Conservation (phyloP, 2,797 vertebrate species). For the Eulemur mongoz region DNA sequence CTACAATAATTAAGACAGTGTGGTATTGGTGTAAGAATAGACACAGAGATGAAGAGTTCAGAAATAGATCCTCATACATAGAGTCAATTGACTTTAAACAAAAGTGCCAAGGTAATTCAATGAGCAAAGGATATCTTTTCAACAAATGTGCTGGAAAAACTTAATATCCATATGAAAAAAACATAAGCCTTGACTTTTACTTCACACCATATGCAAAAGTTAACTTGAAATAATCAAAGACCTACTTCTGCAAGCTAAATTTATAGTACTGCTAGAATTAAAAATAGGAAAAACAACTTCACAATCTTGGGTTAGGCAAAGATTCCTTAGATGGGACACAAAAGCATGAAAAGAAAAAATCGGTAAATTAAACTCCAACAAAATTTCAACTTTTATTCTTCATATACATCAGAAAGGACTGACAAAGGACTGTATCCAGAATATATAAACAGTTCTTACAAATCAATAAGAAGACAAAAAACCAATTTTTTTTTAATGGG, state of each 20-base stretch:
- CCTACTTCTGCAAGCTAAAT: neutral
- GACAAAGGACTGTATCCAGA: neutral
- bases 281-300: neutral
- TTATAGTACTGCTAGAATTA: neutral
- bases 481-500: neutral
- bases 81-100: neutral
- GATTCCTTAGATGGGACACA: neutral
- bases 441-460: neutral
- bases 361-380: neutral
- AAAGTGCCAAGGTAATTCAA: neutral
- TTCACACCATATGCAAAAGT: neutral
- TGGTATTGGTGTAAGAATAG: neutral
- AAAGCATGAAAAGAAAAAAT: neutral
- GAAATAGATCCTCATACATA: neutral
- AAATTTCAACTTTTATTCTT: neutral
- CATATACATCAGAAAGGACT: neutral
- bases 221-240: conserved; percentile 5
- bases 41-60: neutral
- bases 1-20: neutral
- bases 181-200: neutral
- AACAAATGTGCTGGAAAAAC: neutral
- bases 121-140: neutral
- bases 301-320: neutral
- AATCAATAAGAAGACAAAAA: conserved; percentile 2
- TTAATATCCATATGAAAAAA: neutral